Evolutionary conservation across 2,888 invertebrate genomes (phyloP), one percentile per base, ranked within the genome.

Genomic region (Sphaerophoria taeniata): DNA sequence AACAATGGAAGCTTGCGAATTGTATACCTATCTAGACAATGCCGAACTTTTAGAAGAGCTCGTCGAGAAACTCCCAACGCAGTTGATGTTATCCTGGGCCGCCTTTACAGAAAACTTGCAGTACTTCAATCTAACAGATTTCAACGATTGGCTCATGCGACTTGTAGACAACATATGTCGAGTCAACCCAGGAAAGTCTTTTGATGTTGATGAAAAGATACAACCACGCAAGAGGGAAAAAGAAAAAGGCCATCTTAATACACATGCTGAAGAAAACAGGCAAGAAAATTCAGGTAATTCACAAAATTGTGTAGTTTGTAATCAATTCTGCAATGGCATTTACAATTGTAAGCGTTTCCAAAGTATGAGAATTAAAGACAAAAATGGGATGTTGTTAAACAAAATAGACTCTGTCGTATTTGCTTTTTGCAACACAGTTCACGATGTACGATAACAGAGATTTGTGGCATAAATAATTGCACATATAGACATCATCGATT

Each of bases 121-220:
- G 7, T 51, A 12, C 5, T 39, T 39, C 0, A 60, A 47, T 5
- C 49, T 72, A 2, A 31, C 60, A 0, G 9, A 39, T 2, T 87
- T 87, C 31, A 87, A 81, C 47, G 67, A 63, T 9, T 87, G 86
- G 81, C n/a, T 87, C 24, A 24, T 24, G 24, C 24, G 24, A 24
- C 24, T 24, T 24, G 24, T 24, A 24, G 24, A 24, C 24, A 24
- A 24, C 24, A 24, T 24, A 24, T 24, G 24, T 24, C 24, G 24
- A 24, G 24, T 24, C 24, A 24, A 24, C 24, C 24, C 24, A 24
- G 24, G 24, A 24, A 24, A 24, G 24, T 24, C 24, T 2, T 24
- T 24, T 24, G 24, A 24, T 24, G 2, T 24, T 24, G 24, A 24
- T 24, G 24, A 1, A 24, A 24, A 24, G 24, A 24, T 2, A 24